These are phyloP conservation scores for Psephotus haematonotus DNA, from an alignment of 2,113 vertebrate species.

Conservation along the genomic window DNA sequence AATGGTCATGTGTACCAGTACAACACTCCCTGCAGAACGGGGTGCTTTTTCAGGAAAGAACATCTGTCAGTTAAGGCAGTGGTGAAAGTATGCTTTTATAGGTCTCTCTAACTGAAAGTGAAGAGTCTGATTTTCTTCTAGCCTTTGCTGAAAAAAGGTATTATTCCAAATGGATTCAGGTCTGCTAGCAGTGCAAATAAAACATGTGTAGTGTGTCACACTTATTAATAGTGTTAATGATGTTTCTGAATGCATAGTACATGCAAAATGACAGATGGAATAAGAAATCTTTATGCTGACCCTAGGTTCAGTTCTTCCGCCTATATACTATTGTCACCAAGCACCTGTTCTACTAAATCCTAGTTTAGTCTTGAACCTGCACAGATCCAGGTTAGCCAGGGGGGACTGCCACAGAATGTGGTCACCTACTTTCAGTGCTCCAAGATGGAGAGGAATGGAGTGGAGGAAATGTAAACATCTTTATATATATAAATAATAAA, in stretches of 20 bases:
- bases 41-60: background rate
- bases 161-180: background rate
- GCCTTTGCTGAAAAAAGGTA: background rate
- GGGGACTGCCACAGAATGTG: rapidly evolving
- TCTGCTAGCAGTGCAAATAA: background rate
- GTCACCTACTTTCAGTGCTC: background rate
- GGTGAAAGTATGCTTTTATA: background rate
- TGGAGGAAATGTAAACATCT: background rate
- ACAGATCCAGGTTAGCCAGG: no score
- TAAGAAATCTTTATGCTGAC: background rate
- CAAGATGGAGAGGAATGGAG: background rate
- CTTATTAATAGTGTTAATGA: background rate
- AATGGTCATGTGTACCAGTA: no score
- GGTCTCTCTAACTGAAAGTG: background rate
- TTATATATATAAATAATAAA: no score
- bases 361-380: rapidly evolving
- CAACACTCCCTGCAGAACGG: background rate
- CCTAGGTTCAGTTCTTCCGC: background rate
- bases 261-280: background rate
- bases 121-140: background rate
- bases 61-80: background rate
- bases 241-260: background rate
- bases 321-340: background rate
- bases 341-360: no score
- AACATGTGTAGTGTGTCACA: rapidly evolving